Evolutionary conservation across 2,888 invertebrate species (phyloP).

Genomic region (Clanis bilineata): DNA sequence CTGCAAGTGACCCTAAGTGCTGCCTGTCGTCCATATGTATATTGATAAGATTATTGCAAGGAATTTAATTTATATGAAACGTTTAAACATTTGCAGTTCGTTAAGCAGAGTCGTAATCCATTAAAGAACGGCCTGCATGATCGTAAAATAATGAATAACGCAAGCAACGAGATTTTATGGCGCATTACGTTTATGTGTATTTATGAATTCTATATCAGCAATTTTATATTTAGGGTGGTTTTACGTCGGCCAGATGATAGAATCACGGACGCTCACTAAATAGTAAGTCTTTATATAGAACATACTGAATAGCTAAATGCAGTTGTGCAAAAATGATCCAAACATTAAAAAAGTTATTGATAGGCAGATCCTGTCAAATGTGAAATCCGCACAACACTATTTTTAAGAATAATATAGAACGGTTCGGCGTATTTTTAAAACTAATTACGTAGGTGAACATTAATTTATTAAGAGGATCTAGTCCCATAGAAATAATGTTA

Average conservation of each 20-base stretch:
- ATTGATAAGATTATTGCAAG: background rate
- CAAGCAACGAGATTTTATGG: constrained; percentile 18
- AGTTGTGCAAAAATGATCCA: too few relatives aligned
- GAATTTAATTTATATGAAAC: background rate
- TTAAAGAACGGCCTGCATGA: constrained; percentile 24
- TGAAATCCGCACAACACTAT: too few relatives aligned
- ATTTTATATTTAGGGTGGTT: background rate
- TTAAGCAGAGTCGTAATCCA: constrained; percentile 21
- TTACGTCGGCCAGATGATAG: background rate
- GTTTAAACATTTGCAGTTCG: constrained; percentile 9
- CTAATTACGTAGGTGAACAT: too few relatives aligned
- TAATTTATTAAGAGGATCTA: too few relatives aligned
- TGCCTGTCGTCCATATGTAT: background rate
- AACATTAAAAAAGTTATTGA: too few relatives aligned
- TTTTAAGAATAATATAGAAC: too few relatives aligned
- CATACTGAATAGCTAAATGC: too few relatives aligned
- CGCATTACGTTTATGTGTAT: constrained; percentile 6
- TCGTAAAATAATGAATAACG: constrained; percentile 24
- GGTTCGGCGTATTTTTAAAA: too few relatives aligned
- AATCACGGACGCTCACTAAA: background rate
- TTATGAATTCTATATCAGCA: background rate
- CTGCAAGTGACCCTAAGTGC: too few relatives aligned
- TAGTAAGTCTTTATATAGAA: too few relatives aligned
- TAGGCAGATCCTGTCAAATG: too few relatives aligned
- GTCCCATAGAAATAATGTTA: too few relatives aligned